Conservation (phyloP, 92 coral and sea anemone species). For the Porites divaricata region DNA sequence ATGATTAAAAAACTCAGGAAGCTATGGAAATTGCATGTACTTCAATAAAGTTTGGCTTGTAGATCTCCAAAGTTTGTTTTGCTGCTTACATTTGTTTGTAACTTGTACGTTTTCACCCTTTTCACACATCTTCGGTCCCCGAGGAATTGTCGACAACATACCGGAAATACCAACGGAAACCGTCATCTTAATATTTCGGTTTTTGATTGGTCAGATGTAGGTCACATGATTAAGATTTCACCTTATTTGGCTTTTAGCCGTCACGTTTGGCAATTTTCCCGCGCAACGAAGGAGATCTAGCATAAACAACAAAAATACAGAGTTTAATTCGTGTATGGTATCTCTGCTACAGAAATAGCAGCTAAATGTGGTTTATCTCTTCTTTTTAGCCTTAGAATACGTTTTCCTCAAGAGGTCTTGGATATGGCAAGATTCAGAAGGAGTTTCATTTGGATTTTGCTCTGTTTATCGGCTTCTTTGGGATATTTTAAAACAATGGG, state of each 20-base stretch:
- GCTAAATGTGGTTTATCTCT: constrained; percentile 47
- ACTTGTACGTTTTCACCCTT: background rate
- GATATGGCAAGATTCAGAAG: constrained; percentile 53
- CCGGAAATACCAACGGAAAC: constrained; percentile 36
- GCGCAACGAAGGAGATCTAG: background rate
- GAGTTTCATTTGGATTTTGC: constrained; percentile 33
- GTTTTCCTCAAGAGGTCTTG: constrained; percentile 44
- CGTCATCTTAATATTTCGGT: background rate
- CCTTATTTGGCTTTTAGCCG: constrained; percentile 32
- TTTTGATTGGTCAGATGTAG: constrained; percentile 1
- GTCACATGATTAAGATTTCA: constrained; percentile 17
- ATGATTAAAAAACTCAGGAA: background rate
- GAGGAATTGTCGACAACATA: constrained; percentile 6
- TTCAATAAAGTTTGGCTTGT: background rate
- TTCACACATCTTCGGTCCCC: constrained; percentile 28
- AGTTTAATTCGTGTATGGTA: constrained; percentile 11
- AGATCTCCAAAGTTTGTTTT: background rate
- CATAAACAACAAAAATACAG: constrained; percentile 24
- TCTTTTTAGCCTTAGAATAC: constrained; percentile 43
- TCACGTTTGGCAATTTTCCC: constrained; percentile 44
- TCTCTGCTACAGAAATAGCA: constrained; percentile 10
- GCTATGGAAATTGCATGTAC: background rate
- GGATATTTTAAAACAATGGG: constrained; percentile 71
- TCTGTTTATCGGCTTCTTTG: constrained; percentile 46
- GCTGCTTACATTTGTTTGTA: background rate